phyloP scores from a whole-genome alignment of 2,888 invertebrate species.

The Smittia sp. region DNA sequence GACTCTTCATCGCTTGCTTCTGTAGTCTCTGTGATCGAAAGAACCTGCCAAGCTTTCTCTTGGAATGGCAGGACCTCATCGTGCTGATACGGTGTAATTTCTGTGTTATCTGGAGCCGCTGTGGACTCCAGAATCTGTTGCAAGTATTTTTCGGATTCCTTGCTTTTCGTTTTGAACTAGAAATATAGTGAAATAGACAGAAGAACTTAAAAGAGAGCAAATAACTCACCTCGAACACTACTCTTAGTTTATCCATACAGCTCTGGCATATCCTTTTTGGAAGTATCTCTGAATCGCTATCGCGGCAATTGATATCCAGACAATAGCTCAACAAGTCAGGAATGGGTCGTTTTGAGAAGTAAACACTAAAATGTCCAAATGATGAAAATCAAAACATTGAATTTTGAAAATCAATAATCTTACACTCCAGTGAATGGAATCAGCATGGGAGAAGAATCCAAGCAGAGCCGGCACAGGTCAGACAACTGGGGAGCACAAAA shows the following conservation, averaged over 20 bases:
- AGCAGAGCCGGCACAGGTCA: conserved; percentile 25
- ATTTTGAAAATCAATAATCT: background rate
- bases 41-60: too few species aligned
- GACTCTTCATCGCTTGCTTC: background rate
- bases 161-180: background rate
- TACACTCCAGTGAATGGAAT: conserved; percentile 21
- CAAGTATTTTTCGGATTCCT: conserved; percentile 25
- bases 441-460: background rate
- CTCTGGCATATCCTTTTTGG: conserved; percentile 21
- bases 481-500: background rate
- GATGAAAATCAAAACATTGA: background rate
- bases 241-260: conserved; percentile 27
- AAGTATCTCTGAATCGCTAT: background rate
- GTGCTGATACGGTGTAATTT: background rate
- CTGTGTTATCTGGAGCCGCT: background rate
- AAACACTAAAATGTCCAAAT: too few species aligned
- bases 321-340: conserved; percentile 28
- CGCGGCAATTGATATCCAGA: conserved; percentile 14
- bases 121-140: background rate
- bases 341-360: too few species aligned
- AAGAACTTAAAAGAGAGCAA: too few species aligned
- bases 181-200: too few species aligned
- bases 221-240: background rate
- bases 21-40: too few species aligned
- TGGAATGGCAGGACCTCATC: background rate